Base-by-base conservation (phyloP, 2,797 vertebrate genomes). In the Neosilurus mollespiculum region DNA sequence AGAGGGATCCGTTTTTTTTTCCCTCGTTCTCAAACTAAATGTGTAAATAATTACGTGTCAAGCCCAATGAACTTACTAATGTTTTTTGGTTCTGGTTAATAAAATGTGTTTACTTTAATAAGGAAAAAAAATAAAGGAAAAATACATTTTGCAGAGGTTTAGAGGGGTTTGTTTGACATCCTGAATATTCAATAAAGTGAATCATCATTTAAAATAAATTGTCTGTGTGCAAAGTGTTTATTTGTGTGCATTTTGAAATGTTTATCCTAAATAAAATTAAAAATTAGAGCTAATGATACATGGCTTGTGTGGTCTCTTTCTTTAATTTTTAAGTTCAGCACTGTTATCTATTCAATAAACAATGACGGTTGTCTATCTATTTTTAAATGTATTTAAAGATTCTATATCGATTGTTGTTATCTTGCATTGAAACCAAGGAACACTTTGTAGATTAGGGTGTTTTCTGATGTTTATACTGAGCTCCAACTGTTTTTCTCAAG, bases 171-270 rank as follows among this genome's bases (percentile, higher is more conserved):
- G 66, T 61, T 85, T 87, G 56, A 53, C 43, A 85, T 85, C 67
- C 53, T 71, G 61, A 86, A 86, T 89, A 84, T 91, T 92, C 88
- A 94, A 94, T 94, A 94, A 95, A 43, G 43, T 43, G 43, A 43
- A 81, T 91, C 86, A 65, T 78, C 6, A 54, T 65, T 37, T 91
- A 83, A 94, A 43, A 58, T 79, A 78, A 65, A 93, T 43, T 43
- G 43, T 43, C 77, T 90, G 83, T 90, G 92, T 94, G 92, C 89
- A 89, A 82, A 80, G 73, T 92, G 92, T 91, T 92, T 91, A 30
- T 43, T 51, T 71, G 72, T 90, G 87, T 86, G 87, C 34, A 75
- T 87, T 82, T 79, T 82, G 53, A 64, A 78, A 67, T 89, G 70
- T 75, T 83, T 80, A 88, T 81, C 1, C 67, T 43, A 85, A 94